phyloP scores from a whole-genome alignment of 2,113 vertebrate genomes.

The Heterotis niloticus region DNA sequence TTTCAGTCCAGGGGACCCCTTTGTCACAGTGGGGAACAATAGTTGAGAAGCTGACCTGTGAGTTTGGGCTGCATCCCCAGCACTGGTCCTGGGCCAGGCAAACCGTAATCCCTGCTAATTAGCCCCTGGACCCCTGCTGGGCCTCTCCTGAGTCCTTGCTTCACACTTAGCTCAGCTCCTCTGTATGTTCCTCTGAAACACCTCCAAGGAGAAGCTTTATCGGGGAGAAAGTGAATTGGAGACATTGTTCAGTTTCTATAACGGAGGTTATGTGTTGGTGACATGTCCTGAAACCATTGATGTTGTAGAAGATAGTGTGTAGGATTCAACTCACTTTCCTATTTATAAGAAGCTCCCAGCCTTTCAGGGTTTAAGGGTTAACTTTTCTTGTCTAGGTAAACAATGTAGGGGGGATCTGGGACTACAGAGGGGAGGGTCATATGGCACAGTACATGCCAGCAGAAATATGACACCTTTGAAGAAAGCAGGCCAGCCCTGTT shows the following conservation, averaged over 20 bases:
- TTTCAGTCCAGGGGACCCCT: conserved; percentile 36
- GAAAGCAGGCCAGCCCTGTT: too few relatives aligned
- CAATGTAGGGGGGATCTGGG: too few relatives aligned
- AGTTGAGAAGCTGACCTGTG: conserved; percentile 50
- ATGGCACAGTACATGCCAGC: too few relatives aligned
- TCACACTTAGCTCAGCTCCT: conserved; percentile 50
- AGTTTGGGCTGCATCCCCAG: conserved; percentile 54
- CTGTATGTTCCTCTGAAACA: conserved; percentile 31
- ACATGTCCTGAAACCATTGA: too few relatives aligned
- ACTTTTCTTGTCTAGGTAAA: too few relatives aligned
- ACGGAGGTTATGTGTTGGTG: neutral
- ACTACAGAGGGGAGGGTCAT: too few relatives aligned
- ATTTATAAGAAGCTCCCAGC: too few relatives aligned
- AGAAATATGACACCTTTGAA: too few relatives aligned
- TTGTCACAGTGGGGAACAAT: conserved; percentile 37
- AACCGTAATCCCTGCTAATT: conserved; percentile 64
- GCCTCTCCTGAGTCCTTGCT: conserved; percentile 44
- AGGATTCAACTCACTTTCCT: too few relatives aligned
- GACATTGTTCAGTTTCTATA: neutral
- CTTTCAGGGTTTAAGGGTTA: too few relatives aligned
- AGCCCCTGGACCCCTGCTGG: conserved; percentile 55
- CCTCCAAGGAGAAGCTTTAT: neutral
- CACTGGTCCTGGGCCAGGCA: conserved; percentile 51
- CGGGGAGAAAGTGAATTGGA: neutral
- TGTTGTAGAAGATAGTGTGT: too few relatives aligned